phyloP scores from a whole-genome alignment of 1,140 invertebrate species.

The Hycleus phaleratus region DNA sequence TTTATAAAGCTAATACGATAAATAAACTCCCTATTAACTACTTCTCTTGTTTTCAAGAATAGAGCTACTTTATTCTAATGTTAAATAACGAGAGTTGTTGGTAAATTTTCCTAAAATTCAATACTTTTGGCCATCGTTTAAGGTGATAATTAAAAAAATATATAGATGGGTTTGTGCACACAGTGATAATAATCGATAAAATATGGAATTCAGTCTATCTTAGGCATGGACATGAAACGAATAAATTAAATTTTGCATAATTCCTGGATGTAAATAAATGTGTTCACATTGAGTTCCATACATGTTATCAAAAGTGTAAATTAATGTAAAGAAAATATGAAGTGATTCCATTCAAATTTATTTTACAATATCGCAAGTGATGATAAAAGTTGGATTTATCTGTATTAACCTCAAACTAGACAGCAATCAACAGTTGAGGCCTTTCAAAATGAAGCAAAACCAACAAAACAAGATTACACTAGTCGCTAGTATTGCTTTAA shows the following conservation, averaged over 20 bases:
- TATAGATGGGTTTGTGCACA: too few relatives aligned
- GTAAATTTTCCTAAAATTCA: too few relatives aligned
- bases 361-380: slow-evolving; percentile 15
- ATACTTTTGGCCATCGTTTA: too few relatives aligned
- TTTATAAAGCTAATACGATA: too few relatives aligned
- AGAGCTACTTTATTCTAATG: too few relatives aligned
- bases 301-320: slow-evolving; percentile 25
- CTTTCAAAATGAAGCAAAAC: slow-evolving; percentile 32
- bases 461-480: slow-evolving; percentile 27
- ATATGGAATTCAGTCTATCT: slow-evolving; percentile 19
- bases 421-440: background rate
- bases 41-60: too few relatives aligned
- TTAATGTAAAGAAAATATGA: slow-evolving; percentile 26
- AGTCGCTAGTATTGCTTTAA: slow-evolving; percentile 12
- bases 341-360: slow-evolving; percentile 9
- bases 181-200: background rate
- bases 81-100: too few relatives aligned
- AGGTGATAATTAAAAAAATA: too few relatives aligned
- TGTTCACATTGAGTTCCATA: background rate
- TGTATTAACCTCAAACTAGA: background rate
- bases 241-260: slow-evolving; percentile 28
- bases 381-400: slow-evolving; percentile 3
- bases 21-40: too few relatives aligned
- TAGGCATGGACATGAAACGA: slow-evolving; percentile 23
- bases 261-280: slow-evolving; percentile 4